phyloP scores from a whole-genome alignment of 2,113 vertebrate genomes.

The Ptilonorhynchus violaceus region DNA sequence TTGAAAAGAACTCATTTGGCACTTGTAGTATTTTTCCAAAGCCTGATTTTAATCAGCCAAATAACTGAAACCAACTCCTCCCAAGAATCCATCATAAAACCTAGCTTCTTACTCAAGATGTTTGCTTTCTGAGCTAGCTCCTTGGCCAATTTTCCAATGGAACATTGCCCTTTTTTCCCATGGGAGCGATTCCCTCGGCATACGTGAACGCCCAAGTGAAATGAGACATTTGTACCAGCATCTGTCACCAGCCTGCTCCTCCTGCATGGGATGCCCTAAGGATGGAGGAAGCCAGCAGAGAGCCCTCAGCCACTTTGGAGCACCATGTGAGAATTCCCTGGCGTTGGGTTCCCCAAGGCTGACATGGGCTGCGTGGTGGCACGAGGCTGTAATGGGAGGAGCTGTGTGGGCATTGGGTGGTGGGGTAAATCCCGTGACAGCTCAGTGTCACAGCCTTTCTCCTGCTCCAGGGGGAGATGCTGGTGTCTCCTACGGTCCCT shows the following conservation, averaged over 20 bases:
- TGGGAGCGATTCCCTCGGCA: not conserved
- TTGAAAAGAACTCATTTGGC: constrained; percentile 14
- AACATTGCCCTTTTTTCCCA: not conserved
- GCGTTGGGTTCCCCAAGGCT: fast-evolving
- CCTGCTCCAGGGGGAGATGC: not conserved
- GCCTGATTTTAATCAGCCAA: constrained; percentile 51
- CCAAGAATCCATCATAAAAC: constrained; percentile 30
- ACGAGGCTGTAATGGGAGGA: not conserved
- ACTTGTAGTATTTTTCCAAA: constrained; percentile 6
- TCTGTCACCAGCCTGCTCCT: not conserved
- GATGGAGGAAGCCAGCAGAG: not conserved
- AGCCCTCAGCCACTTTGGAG: not conserved
- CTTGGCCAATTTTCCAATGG: constrained; percentile 19
- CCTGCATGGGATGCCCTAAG: not conserved
- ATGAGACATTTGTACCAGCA: not conserved
- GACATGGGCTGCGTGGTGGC: not conserved
- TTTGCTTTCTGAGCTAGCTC: constrained; percentile 40
- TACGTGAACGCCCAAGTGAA: not conserved
- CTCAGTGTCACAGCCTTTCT: not conserved
- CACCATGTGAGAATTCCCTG: not conserved
- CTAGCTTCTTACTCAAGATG: constrained; percentile 35
- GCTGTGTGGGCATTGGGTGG: fast-evolving
- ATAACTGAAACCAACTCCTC: constrained; percentile 52
- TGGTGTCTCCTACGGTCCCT: not conserved
- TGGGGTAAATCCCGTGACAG: not conserved